Percentiles rank a stretch among this genome's conserved stretches.
phyloP scores from a whole-genome alignment of 2,113 vertebrate species.

The Lepisosteus osseus region DNA sequence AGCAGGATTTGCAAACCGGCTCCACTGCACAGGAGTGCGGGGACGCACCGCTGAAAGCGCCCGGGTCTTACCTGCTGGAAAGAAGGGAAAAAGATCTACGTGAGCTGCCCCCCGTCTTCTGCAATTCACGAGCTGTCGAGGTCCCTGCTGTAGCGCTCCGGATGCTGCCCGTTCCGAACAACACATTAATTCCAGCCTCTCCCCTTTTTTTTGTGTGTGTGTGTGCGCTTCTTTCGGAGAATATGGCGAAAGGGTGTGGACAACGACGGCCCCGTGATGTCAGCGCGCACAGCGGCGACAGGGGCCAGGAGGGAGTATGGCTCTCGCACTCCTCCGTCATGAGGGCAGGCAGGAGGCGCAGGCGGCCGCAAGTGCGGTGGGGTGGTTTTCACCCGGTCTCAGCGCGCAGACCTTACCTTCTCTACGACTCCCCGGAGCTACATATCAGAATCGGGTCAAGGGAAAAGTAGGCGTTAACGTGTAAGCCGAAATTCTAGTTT shows the following conservation, averaged over 20 bases:
- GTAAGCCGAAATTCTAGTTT: too few relatives aligned
- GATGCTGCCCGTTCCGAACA: not conserved
- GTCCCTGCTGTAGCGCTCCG: not conserved
- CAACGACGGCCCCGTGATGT: slow-evolving; percentile 7
- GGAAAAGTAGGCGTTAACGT: too few relatives aligned
- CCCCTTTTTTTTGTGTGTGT: not conserved
- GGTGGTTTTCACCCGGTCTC: too few relatives aligned
- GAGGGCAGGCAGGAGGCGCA: not conserved
- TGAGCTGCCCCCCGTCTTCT: not conserved
- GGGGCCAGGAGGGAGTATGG: not conserved
- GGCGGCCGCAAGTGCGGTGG: not conserved
- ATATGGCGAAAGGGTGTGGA: slow-evolving; percentile 19
- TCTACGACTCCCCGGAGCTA: too few relatives aligned
- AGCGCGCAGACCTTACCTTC: too few relatives aligned
- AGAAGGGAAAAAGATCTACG: too few relatives aligned
- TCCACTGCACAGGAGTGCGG: not conserved
- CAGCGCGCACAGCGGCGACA: slow-evolving; percentile 5
- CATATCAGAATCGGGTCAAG: too few relatives aligned
- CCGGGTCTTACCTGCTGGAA: not conserved
- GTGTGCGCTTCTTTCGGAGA: not conserved
- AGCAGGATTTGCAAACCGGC: too few relatives aligned
- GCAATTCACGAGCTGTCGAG: not conserved
- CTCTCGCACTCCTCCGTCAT: not conserved
- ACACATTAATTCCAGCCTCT: not conserved
- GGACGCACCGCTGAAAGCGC: not conserved